Conservation (phyloP, 2,888 invertebrate genomes). For the Philereme transversata region DNA sequence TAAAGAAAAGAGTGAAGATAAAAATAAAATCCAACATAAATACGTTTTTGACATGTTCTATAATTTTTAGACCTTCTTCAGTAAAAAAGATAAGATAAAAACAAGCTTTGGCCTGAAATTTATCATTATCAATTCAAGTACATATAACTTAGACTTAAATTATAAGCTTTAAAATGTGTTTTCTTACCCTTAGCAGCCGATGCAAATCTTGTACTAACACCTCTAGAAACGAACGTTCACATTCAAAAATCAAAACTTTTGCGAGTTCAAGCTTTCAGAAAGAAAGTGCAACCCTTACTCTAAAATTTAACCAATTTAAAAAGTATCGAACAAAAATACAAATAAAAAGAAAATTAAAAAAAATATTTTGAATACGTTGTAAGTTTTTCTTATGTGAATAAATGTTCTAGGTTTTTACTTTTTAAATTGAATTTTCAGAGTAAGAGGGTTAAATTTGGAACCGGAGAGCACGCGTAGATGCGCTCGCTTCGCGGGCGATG, state of each 20-base stretch:
- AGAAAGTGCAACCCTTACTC: conserved; percentile 22
- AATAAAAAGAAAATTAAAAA: background rate
- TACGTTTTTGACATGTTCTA: no score
- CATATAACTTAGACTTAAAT: background rate
- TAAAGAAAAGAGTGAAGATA: no score
- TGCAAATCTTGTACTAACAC: conserved; percentile 8
- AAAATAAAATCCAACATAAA: no score
- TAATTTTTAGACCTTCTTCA: no score
- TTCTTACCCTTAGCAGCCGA: conserved; percentile 24
- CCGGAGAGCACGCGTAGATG: conserved; percentile 30
- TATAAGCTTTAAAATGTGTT: background rate
- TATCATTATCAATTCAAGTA: background rate
- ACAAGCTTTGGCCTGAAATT: background rate
- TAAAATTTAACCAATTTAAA: conserved; percentile 19
- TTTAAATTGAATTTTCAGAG: conserved; percentile 25
- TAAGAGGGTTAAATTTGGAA: conserved; percentile 15
- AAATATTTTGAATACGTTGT: background rate
- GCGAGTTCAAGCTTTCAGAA: conserved; percentile 16
- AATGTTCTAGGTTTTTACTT: conserved; percentile 7
- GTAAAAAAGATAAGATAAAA: no score
- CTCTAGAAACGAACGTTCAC: conserved; percentile 27
- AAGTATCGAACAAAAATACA: background rate
- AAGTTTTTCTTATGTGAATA: background rate
- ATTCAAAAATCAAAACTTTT: conserved; percentile 26
- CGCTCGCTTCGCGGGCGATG: conserved; percentile 35